These are phyloP conservation scores for Poecilia picta DNA, from an alignment of 2,797 vertebrate species.

Conservation along the genomic window DNA sequence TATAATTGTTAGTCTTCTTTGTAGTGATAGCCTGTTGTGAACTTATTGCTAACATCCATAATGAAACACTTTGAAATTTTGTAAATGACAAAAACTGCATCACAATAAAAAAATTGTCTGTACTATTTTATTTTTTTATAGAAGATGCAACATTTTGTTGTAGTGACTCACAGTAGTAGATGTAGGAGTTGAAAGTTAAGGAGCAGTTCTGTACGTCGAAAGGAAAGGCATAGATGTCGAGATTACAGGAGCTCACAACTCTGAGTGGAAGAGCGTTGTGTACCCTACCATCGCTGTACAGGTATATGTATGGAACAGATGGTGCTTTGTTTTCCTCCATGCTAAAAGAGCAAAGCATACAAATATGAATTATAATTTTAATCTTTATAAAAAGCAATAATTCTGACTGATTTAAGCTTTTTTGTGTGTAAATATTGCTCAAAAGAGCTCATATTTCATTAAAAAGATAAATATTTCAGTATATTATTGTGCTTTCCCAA, in stretches of 20 bases:
- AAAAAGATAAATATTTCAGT: not conserved
- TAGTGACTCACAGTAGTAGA: conserved; percentile 65
- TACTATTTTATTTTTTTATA: not conserved
- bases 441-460: not conserved
- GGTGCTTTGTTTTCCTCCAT: conserved; percentile 79
- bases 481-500: not conserved
- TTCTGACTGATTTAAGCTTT: not conserved
- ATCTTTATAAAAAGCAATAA: not conserved
- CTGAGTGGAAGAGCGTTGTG: conserved; percentile 58
- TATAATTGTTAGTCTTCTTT: not conserved
- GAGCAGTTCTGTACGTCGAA: conserved; percentile 83
- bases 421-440: not conserved
- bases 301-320: conserved; percentile 63
- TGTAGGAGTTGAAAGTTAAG: conserved; percentile 72
- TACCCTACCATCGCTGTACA: conserved; percentile 59
- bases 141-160: not conserved
- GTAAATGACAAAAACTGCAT: not conserved
- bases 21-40: not conserved
- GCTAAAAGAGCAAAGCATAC: conserved; percentile 54
- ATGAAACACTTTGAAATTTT: not conserved
- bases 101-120: not conserved
- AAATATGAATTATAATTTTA: not conserved
- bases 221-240: conserved; percentile 81
- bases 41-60: not conserved
- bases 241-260: conserved; percentile 80